A percentile compares a stretch with the other conserved stretches of the same genome.
These are phyloP conservation scores for Coptodon bakossiorum DNA, from an alignment of 2,113 vertebrate genomes.

Conservation along the genomic window DNA sequence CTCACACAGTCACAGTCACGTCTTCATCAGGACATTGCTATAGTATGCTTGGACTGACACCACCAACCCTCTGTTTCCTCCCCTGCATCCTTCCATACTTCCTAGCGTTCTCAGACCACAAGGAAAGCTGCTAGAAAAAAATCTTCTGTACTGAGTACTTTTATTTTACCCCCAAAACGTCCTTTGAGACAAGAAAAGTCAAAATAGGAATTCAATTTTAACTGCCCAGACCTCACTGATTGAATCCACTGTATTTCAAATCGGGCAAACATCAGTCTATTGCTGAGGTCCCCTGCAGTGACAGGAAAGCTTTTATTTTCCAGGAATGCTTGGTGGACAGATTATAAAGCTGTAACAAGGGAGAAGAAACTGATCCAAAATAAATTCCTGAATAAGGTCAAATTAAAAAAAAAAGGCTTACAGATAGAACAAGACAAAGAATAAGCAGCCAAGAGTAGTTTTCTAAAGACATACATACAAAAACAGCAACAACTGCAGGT, in stretches of 20 bases:
- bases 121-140: neutral
- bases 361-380: neutral
- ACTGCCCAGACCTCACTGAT: neutral
- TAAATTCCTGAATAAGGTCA: neutral
- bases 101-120: neutral
- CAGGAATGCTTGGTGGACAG: slow-evolving; percentile 21
- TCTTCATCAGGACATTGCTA: neutral
- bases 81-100: neutral
- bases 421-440: neutral
- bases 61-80: neutral
- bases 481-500: neutral
- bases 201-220: slow-evolving; percentile 17
- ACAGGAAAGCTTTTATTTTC: slow-evolving; percentile 18
- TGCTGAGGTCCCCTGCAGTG: slow-evolving; percentile 17
- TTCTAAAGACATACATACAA: neutral
- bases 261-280: slow-evolving; percentile 6
- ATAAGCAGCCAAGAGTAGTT: neutral
- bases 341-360: slow-evolving; percentile 27
- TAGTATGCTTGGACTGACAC: neutral
- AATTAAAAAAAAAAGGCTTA: neutral
- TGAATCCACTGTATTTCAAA: slow-evolving; percentile 15
- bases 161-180: neutral
- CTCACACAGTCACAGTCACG: slow-evolving; percentile 41
- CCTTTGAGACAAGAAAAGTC: neutral
- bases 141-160: neutral